Evolutionary conservation across 2,888 invertebrate species (phyloP).

Genomic region (Sisyra nigra): DNA sequence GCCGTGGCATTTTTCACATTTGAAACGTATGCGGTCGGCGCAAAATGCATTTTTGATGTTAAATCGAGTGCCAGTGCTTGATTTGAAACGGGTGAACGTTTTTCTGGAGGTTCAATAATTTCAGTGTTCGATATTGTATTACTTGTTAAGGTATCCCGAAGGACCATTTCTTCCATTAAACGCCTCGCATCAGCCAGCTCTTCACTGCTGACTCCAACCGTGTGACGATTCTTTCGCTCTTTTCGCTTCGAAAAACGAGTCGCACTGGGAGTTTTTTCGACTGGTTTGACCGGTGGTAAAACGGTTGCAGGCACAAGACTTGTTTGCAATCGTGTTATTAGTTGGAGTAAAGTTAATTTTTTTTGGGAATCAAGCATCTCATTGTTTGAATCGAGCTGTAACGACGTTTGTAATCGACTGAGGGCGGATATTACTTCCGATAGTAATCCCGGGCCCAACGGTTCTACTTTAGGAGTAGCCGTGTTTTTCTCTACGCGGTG

Average conservation of each 20-base stretch:
- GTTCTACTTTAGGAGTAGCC: constrained; percentile 22
- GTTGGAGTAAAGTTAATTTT: constrained; percentile 42
- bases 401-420: constrained; percentile 53
- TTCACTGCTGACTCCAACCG: constrained; percentile 68
- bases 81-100: too few relatives aligned
- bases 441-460: constrained; percentile 38
- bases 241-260: constrained; percentile 36
- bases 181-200: constrained; percentile 65
- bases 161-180: constrained; percentile 48
- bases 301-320: constrained; percentile 25
- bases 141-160: constrained; percentile 21
- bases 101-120: constrained; percentile 16
- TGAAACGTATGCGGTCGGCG: constrained; percentile 5
- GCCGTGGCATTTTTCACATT: constrained; percentile 21
- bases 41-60: constrained; percentile 11
- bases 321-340: constrained; percentile 54
- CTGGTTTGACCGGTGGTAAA: constrained; percentile 9
- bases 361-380: constrained; percentile 31
- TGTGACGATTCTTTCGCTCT: constrained; percentile 50
- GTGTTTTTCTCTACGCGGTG: constrained; percentile 25
- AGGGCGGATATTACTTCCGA: constrained; percentile 66
- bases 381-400: constrained; percentile 33
- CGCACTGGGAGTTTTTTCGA: constrained; percentile 18
- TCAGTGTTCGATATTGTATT: constrained; percentile 14
- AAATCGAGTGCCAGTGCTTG: too few relatives aligned